Evolutionary conservation across 1,140 invertebrate genomes (phyloP).

Genomic region (Drosophila nannoptera): DNA sequence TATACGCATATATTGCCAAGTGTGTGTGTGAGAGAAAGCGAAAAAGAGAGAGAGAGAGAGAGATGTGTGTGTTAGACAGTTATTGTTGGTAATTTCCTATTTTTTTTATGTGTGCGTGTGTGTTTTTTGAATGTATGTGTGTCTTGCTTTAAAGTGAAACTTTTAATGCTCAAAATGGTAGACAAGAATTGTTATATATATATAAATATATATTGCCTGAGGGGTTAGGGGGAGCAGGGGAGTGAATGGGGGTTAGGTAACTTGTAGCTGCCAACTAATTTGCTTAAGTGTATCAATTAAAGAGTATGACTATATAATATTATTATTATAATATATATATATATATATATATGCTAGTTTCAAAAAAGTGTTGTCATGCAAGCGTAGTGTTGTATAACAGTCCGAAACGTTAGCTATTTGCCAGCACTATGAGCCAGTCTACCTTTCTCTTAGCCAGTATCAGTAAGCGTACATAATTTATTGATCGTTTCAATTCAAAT

Average conservation of each 20-base stretch:
- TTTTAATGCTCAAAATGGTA: slow-evolving; percentile 70
- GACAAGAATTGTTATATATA: slow-evolving; percentile 49
- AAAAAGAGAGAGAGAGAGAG: no score
- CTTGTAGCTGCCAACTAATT: slow-evolving; percentile 47
- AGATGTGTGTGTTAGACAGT: slow-evolving; percentile 28
- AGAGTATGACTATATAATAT: no score
- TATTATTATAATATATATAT: slow-evolving; percentile 4
- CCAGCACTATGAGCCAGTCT: slow-evolving; percentile 16
- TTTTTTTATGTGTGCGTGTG: slow-evolving; percentile 1
- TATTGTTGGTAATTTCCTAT: slow-evolving; percentile 15
- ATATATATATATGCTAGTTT: slow-evolving; percentile 8
- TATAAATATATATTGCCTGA: slow-evolving; percentile 11
- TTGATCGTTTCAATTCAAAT: not conserved
- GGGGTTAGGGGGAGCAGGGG: not conserved
- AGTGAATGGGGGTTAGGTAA: not conserved
- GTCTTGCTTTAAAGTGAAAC: slow-evolving; percentile 67
- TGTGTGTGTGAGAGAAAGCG: not conserved
- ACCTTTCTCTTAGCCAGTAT: slow-evolving; percentile 20
- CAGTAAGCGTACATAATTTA: slow-evolving; percentile 39
- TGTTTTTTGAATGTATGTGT: not conserved
- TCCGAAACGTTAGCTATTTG: not conserved
- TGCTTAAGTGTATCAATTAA: slow-evolving; percentile 21
- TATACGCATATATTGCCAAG: slow-evolving; percentile 18
- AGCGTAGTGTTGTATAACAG: slow-evolving; percentile 22
- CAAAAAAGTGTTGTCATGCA: slow-evolving; percentile 2